A percentile compares a stretch with the other conserved stretches of the same genome.
Evolutionary conservation across 2,888 invertebrate species (phyloP).

Genomic region (Eupithecia abbreviata): DNA sequence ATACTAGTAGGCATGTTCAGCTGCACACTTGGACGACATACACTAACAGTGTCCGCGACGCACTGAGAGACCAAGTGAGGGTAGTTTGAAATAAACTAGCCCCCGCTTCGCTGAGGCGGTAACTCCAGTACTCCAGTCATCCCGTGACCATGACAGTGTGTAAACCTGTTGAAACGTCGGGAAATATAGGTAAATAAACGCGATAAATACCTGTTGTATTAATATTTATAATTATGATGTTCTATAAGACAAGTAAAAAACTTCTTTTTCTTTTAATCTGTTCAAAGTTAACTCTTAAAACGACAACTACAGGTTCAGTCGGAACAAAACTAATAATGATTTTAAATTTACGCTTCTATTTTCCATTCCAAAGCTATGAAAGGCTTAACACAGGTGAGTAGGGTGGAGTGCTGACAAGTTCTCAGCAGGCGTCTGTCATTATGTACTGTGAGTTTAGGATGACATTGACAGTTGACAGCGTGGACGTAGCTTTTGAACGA

Average conservation of each 20-base stretch:
- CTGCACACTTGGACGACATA: no score
- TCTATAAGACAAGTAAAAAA: background rate
- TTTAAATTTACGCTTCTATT: background rate
- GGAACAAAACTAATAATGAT: background rate
- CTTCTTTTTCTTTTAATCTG: background rate
- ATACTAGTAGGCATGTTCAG: no score
- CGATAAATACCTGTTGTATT: no score
- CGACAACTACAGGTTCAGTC: background rate
- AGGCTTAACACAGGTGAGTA: slow-evolving; percentile 27
- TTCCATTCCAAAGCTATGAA: background rate
- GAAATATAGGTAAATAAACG: no score
- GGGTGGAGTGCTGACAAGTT: slow-evolving; percentile 32
- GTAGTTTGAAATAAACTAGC: no score
- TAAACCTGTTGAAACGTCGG: no score
- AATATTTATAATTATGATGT: no score
- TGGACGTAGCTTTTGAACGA: background rate
- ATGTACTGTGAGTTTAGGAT: slow-evolving; percentile 30
- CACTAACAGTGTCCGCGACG: no score
- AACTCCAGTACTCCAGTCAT: no score
- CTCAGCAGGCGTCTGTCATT: slow-evolving; percentile 21
- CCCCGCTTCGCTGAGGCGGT: no score
- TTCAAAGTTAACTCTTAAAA: background rate
- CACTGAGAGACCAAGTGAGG: no score
- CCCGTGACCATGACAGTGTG: no score
- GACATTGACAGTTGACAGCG: slow-evolving; percentile 23